Conservation (phyloP, 2,888 invertebrate species). For the Epirrhoe alternata region DNA sequence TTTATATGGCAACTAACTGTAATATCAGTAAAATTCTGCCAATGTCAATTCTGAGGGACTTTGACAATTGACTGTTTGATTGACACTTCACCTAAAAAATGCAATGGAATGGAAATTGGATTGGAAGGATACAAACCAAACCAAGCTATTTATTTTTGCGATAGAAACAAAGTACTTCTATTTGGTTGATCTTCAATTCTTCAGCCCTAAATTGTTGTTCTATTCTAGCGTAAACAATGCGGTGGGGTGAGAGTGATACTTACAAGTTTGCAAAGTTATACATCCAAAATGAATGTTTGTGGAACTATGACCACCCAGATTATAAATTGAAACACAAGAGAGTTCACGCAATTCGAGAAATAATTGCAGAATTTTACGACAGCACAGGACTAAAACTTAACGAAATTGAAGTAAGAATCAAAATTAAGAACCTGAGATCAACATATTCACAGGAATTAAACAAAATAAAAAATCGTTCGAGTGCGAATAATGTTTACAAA, state of each 20-base stretch:
- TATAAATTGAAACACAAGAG: slow-evolving; percentile 67
- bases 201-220: not conserved
- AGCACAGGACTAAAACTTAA: slow-evolving; percentile 62
- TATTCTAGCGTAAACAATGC: slow-evolving; percentile 55
- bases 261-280: slow-evolving; percentile 76
- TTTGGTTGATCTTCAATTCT: too few species aligned
- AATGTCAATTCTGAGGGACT: too few species aligned
- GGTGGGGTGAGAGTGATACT: slow-evolving; percentile 77
- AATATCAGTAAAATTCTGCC: too few species aligned
- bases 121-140: too few species aligned
- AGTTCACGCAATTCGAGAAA: slow-evolving; percentile 61
- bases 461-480: slow-evolving; percentile 64
- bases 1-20: too few species aligned
- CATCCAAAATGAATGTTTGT: slow-evolving; percentile 69
- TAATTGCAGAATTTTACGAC: slow-evolving; percentile 60
- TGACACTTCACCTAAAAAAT: too few species aligned
- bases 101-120: too few species aligned
- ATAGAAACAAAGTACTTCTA: too few species aligned
- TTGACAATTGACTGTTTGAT: too few species aligned
- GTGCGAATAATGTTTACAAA: slow-evolving; percentile 46
- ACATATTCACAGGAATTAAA: slow-evolving; percentile 67
- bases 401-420: slow-evolving; percentile 60
- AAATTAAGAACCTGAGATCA: slow-evolving; percentile 67
- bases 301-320: slow-evolving; percentile 68
- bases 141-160: too few species aligned